Conservation (phyloP, 1,140 invertebrate species). For the Euglossa dilemma region DNA sequence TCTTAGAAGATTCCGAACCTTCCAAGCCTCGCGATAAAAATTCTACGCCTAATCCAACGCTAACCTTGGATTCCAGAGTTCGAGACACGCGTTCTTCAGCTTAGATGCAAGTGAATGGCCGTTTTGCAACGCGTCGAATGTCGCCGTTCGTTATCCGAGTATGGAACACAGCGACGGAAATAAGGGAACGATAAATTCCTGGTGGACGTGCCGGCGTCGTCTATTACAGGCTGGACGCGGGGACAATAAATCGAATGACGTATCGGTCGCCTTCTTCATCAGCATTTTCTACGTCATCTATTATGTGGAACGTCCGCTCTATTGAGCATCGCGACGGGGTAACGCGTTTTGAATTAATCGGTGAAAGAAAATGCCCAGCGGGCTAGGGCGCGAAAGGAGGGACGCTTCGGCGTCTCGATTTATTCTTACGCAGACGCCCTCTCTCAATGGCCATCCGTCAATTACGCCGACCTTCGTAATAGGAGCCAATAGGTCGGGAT, state of each 20-base stretch:
- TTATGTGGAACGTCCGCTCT: slow-evolving; percentile 20
- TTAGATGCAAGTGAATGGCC: too few species aligned
- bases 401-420: slow-evolving; percentile 40
- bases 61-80: too few species aligned
- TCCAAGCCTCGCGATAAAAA: too few species aligned
- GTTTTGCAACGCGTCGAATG: background rate
- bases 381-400: background rate
- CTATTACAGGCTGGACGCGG: background rate
- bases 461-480: slow-evolving; percentile 46
- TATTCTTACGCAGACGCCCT: slow-evolving; percentile 23
- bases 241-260: slow-evolving; percentile 34
- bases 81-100: too few species aligned
- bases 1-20: too few species aligned
- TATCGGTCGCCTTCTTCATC: slow-evolving; percentile 12
- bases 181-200: slow-evolving; percentile 1
- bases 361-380: background rate
- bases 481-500: slow-evolving; percentile 41
- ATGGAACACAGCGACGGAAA: background rate
- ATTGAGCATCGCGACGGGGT: slow-evolving; percentile 14
- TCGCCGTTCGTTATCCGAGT: background rate
- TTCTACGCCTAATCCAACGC: too few species aligned
- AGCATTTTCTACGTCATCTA: slow-evolving; percentile 34
- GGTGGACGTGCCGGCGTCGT: background rate
- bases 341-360: slow-evolving; percentile 49
- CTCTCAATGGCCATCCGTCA: slow-evolving; percentile 40